Conservation (phyloP, 2,797 vertebrate species). For the Gobio occitaniae region DNA sequence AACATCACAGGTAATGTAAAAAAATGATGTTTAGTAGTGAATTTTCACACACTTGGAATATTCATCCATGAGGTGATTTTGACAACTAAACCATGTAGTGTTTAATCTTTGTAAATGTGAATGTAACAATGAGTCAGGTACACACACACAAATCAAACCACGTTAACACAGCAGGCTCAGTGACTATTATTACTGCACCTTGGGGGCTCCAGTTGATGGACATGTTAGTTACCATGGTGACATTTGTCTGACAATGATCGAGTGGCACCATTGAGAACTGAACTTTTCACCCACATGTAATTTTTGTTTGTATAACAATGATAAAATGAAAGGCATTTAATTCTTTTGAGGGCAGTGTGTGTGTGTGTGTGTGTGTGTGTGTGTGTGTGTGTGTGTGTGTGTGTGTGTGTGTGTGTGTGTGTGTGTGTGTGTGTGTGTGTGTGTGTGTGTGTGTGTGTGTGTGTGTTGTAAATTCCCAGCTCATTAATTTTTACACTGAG, state of each 20-base stretch:
- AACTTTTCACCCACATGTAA: slow-evolving; percentile 61
- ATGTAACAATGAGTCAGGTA: slow-evolving; percentile 4
- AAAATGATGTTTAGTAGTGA: background rate
- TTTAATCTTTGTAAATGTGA: background rate
- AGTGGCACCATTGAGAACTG: slow-evolving; percentile 58
- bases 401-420: no score
- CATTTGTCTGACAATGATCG: slow-evolving; percentile 59
- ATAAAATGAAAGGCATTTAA: slow-evolving; percentile 49
- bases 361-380: background rate
- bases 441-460: background rate
- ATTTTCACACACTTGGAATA: background rate
- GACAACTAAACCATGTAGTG: background rate
- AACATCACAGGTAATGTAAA: background rate
- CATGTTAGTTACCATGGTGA: slow-evolving; percentile 62
- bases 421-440: no score
- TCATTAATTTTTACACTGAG: slow-evolving; percentile 30
- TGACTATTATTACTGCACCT: slow-evolving; percentile 76
- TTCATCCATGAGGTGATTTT: background rate
- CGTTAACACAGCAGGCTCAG: slow-evolving; percentile 31
- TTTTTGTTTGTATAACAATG: slow-evolving; percentile 41
- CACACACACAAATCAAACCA: slow-evolving; percentile 37
- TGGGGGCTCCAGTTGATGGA: slow-evolving; percentile 69
- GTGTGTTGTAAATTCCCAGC: slow-evolving; percentile 1
- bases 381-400: no score
- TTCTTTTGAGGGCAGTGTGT: background rate